Evolutionary conservation across 2,113 vertebrate genomes (phyloP), one percentile per base, ranked within the genome.

Genomic region (Cercocebus atys): DNA sequence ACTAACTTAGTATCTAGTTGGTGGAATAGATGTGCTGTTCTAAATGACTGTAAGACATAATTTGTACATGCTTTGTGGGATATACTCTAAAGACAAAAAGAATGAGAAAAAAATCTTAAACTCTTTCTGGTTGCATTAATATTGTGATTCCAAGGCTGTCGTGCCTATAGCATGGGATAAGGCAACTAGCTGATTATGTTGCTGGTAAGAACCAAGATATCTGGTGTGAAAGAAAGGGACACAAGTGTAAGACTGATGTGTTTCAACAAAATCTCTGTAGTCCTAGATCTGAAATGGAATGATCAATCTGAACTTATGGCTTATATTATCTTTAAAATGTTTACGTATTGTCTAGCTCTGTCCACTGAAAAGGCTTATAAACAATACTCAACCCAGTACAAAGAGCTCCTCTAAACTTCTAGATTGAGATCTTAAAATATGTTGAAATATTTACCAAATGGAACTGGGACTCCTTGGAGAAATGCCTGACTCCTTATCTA

Each of bases 401-500:
- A 94, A 78, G 40, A 85, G 10, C 55, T 61, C 35, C 59, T 85
- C 16, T 38, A 61, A 94, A 45, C 73, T 52, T 75, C 76, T 10
- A 82, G 88, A 91, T 79, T 93, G 40, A 73, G 45, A 90, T 96
- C 93, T 96, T 90, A 84, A 93, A 97, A 93, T 85, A 83, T 35
- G 32, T 70, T 91, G 73, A 88, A 78, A 94, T 91, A 81, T 66
- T 93, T 75, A 80, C 79, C 90, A 86, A 97, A 83, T 95, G n/a
- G 61, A 94, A 95, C 68, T 52, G 38, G n/a, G 25, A 17, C 43
- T 95, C 55, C 85, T 90, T 96, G 91, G 75, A 95, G 88, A 96
- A 97, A 93, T 94, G 86, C n/a, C 84, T 47, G 52, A 70, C 88
- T 97, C 81, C 78, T 96, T 95, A 93, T 96, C 95, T 95, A 86